Evolutionary conservation across 2,888 invertebrate species (phyloP), one percentile per base, ranked within the genome.

Genomic region (Dynastes grantii): DNA sequence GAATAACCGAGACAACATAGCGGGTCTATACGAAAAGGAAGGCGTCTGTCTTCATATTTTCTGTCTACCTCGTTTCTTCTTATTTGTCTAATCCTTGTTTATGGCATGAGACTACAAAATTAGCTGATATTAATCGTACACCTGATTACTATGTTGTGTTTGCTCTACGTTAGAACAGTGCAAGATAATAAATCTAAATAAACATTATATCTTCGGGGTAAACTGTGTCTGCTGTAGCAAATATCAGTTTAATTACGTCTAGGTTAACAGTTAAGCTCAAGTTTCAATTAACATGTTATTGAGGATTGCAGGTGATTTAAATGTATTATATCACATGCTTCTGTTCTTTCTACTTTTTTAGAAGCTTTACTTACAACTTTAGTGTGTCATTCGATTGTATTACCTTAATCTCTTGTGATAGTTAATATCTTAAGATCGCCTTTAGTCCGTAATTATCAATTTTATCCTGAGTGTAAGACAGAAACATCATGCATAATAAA

Each of bases 31-130:
- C 16, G 11, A 27, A 9, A 45, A 68, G 49, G 68, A 68, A 68
- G 68, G 68, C 68, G 68, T 6, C 65, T 37, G 6, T 40, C 40
- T 13, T 40, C 37, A 16, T 37, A 65, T 65, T 16, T 65, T 37
- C 55, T 9, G 65, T 68, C 68, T 67, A 67, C 45, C 67, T 68
- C 68, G 22, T 49, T 68, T 51, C 49, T 27, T 9, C 37, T 67
- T 67, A 22, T 58, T 58, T 58, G 16, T 16, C 55, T 22, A 58
- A 9, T 22, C 22, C 8, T 65, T 37, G 16, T 32, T 40, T 37
- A 16, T n/a, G 6, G 13, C 13, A 37, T 40, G n/a, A 37, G 5
- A 40, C 37, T 40, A 13, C 13, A n/a, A 37, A 65, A 65, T 65
- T 65, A 65, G 65, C 37, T n/a, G 9, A 65, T 37, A 40, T 37